Evolutionary conservation across 2,113 vertebrate species (phyloP).

Genomic region (Lophura nycthemera): DNA sequence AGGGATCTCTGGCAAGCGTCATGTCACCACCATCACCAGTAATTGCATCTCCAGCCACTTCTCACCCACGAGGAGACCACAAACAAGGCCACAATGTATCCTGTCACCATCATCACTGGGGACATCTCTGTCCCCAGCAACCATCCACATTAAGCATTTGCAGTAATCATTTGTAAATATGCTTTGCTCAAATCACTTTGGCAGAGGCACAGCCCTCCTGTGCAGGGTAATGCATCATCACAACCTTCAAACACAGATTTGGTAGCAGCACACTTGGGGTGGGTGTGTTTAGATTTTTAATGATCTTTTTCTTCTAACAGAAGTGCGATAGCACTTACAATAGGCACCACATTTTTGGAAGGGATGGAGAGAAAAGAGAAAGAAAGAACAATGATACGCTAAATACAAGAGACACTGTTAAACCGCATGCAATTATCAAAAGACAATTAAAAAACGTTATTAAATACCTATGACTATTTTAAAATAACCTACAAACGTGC

Average conservation of each 20-base stretch:
- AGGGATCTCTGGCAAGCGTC: background rate
- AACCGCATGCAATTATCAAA: background rate
- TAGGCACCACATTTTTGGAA: background rate
- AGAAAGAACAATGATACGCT: background rate
- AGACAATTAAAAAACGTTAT: constrained; percentile 3
- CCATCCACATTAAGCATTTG: background rate
- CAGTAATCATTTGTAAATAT: background rate
- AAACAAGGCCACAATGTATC: rapidly evolving
- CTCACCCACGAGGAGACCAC: background rate
- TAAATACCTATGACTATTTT: constrained; percentile 23
- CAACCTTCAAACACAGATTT: background rate
- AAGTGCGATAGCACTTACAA: background rate
- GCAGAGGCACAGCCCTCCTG: background rate
- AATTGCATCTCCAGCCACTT: background rate
- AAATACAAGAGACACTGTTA: background rate
- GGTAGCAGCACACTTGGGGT: background rate
- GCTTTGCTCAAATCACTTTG: background rate
- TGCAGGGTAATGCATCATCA: background rate
- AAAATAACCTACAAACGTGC: constrained; percentile 3
- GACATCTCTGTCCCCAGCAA: background rate
- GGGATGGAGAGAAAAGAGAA: background rate
- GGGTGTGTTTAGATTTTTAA: background rate
- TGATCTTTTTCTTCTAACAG: constrained; percentile 26
- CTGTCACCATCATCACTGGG: background rate
- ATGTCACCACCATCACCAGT: background rate